Conservation (phyloP, 2,797 vertebrate genomes). For the Lindbergichthys nudifrons region DNA sequence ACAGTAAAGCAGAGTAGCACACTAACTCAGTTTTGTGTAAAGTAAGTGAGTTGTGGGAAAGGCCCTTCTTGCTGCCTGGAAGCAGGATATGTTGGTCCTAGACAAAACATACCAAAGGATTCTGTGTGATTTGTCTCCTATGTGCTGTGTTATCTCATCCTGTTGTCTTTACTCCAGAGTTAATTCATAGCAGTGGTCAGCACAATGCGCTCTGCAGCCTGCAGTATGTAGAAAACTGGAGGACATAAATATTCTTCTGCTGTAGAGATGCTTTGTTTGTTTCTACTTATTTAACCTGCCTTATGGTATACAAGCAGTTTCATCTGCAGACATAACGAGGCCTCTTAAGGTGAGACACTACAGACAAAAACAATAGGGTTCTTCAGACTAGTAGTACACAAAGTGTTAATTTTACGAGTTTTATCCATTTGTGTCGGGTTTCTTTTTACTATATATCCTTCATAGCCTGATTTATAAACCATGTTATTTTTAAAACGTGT, state of each 20-base stretch:
- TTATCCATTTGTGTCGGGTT: too few relatives aligned
- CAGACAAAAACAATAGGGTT: too few relatives aligned
- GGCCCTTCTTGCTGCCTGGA: constrained; percentile 44
- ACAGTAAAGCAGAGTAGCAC: neutral
- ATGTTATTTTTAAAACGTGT: too few relatives aligned
- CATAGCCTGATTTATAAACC: too few relatives aligned
- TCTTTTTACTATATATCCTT: too few relatives aligned
- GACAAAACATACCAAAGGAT: constrained; percentile 78
- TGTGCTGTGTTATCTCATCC: constrained; percentile 72
- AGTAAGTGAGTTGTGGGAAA: constrained; percentile 60
- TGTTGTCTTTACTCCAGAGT: constrained; percentile 63
- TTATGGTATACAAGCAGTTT: neutral
- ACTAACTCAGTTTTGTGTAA: constrained; percentile 7
- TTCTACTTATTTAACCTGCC: constrained; percentile 33
- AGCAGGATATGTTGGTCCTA: constrained; percentile 73
- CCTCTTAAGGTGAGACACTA: too few relatives aligned
- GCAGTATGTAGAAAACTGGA: constrained; percentile 7
- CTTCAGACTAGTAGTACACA: too few relatives aligned
- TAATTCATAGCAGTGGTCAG: constrained; percentile 53
- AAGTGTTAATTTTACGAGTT: too few relatives aligned
- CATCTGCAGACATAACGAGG: neutral
- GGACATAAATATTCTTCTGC: constrained; percentile 20
- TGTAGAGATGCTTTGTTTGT: constrained; percentile 28
- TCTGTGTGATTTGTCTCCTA: constrained; percentile 68
- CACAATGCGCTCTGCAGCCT: constrained; percentile 27